Conservation (phyloP, 1,140 invertebrate genomes). For the Bathynomus jamesi region DNA sequence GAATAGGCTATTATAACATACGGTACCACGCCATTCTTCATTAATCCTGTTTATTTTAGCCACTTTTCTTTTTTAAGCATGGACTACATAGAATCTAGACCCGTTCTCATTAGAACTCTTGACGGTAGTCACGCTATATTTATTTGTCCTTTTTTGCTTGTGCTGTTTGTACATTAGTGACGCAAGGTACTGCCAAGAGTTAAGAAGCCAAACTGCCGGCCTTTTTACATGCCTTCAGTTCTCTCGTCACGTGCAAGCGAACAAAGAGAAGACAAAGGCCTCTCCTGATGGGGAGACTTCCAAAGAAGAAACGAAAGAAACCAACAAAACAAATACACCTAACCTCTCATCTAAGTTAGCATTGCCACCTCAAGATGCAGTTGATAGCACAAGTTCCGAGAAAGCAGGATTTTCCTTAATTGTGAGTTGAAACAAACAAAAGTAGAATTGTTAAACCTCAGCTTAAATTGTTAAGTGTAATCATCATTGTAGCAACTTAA, state of each 20-base stretch:
- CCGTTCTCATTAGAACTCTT: no score
- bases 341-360: not conserved
- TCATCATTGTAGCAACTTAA: no score
- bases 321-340: not conserved
- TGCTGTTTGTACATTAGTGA: slow-evolving; percentile 14
- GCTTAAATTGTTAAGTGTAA: no score
- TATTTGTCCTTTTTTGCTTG: no score
- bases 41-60: no score
- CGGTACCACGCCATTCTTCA: no score
- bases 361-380: not conserved
- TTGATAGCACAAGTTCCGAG: not conserved
- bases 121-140: no score
- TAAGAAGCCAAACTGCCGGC: slow-evolving; percentile 29
- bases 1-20: no score
- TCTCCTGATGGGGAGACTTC: slow-evolving; percentile 7
- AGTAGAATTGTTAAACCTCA: no score
- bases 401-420: not conserved
- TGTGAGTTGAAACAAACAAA: not conserved
- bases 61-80: no score
- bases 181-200: slow-evolving; percentile 26
- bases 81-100: no score
- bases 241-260: slow-evolving; percentile 14
- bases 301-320: not conserved
- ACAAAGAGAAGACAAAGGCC: not conserved
- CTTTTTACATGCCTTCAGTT: slow-evolving; percentile 36